Conservation (phyloP, 2,888 invertebrate species). For the Cheilosia grossa region DNA sequence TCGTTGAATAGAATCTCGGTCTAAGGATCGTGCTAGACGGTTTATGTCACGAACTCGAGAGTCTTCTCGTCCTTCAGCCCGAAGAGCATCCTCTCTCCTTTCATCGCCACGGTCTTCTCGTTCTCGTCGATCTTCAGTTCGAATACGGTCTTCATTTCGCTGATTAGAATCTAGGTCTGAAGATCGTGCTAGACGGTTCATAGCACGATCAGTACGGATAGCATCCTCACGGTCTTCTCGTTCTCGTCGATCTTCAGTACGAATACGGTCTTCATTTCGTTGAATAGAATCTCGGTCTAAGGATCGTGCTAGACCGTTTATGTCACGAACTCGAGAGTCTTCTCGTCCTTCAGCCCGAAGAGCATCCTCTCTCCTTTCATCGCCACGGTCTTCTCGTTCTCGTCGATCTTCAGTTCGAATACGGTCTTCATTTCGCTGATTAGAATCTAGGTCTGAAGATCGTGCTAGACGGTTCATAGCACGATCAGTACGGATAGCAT, state of each 20-base stretch:
- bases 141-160: background rate
- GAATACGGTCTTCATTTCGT: background rate
- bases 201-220: too few relatives aligned
- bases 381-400: slow-evolving; percentile 1
- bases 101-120: background rate
- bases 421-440: background rate
- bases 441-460: background rate
- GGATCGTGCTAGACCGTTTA: too few relatives aligned
- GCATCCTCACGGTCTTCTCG: slow-evolving; percentile 25
- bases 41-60: background rate
- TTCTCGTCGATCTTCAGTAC: slow-evolving; percentile 5
- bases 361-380: background rate
- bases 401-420: background rate
- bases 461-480: background rate
- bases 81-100: slow-evolving; percentile 11
- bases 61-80: slow-evolving; percentile 11
- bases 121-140: slow-evolving; percentile 12
- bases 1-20: background rate
- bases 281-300: background rate
- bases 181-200: background rate
- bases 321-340: too few relatives aligned
- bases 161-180: background rate
- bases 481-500: background rate
- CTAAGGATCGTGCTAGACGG: background rate
- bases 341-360: too few relatives aligned